phyloP scores from a whole-genome alignment of 2,888 invertebrate genomes.

The Boloria euphrosyne region DNA sequence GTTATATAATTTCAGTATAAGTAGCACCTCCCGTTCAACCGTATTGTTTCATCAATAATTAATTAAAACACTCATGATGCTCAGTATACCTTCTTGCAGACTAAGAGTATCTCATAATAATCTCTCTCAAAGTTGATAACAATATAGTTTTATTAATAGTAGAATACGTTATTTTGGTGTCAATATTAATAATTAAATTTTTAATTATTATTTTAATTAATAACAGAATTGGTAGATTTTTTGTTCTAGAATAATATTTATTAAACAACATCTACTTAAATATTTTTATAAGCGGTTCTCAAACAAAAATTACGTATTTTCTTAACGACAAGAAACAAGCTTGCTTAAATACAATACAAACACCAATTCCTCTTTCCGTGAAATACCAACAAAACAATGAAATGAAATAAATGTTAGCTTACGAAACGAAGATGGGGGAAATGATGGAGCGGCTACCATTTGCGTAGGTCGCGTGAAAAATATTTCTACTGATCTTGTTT shows the following conservation, averaged over 20 bases:
- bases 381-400: conserved; percentile 63
- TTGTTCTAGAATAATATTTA: neutral
- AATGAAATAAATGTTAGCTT: conserved; percentile 68
- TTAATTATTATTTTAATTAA: no score
- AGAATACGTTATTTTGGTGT: no score
- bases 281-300: conserved; percentile 33
- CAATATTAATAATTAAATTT: no score
- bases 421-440: conserved; percentile 58
- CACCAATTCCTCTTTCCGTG: conserved; percentile 39
- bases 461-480: conserved; percentile 60
- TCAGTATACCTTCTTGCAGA: no score
- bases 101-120: no score
- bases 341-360: conserved; percentile 40
- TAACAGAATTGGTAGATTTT: neutral
- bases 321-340: conserved; percentile 34
- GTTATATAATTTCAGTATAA: no score
- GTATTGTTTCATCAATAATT: no score
- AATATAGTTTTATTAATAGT: no score
- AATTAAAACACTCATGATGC: no score
- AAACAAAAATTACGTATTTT: conserved; percentile 38
- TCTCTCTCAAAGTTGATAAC: no score
- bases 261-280: conserved; percentile 20
- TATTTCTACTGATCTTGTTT: conserved; percentile 70
- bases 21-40: no score
- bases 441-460: conserved; percentile 45